These are phyloP conservation scores for Mylabris sibirica DNA, from an alignment of 2,888 invertebrate species.

Conservation along the genomic window DNA sequence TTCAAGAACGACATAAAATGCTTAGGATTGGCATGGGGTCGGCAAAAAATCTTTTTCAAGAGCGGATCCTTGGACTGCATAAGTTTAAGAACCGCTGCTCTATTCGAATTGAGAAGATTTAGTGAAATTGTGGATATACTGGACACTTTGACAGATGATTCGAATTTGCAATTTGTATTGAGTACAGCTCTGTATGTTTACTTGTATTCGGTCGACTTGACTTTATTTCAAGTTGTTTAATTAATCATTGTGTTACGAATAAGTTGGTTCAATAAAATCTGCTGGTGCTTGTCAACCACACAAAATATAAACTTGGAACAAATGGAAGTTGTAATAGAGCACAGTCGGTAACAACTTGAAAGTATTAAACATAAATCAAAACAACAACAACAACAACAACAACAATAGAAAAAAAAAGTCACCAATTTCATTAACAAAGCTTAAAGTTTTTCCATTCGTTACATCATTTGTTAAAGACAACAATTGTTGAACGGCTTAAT, in stretches of 20 bases:
- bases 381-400: not conserved
- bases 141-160: too few relatives aligned
- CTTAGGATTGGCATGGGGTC: too few relatives aligned
- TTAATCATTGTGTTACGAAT: not conserved
- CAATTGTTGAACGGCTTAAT: not conserved
- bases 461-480: not conserved
- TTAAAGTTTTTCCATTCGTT: not conserved
- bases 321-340: not conserved
- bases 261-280: not conserved
- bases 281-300: not conserved
- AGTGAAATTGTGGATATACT: too few relatives aligned
- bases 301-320: constrained; percentile 5
- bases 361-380: constrained; percentile 7
- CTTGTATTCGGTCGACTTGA: too few relatives aligned
- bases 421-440: not conserved
- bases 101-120: not conserved
- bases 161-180: too few relatives aligned
- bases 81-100: too few relatives aligned
- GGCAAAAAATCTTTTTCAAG: too few relatives aligned
- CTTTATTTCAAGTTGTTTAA: not conserved
- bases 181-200: too few relatives aligned
- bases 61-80: too few relatives aligned
- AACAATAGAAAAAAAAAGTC: not conserved
- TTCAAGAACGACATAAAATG: too few relatives aligned
- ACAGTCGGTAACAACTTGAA: constrained; percentile 3